Percentiles rank a stretch among this genome's conserved stretches.
phyloP scores from a whole-genome alignment of 2,113 vertebrate species.

The Clarias macrocephalus region DNA sequence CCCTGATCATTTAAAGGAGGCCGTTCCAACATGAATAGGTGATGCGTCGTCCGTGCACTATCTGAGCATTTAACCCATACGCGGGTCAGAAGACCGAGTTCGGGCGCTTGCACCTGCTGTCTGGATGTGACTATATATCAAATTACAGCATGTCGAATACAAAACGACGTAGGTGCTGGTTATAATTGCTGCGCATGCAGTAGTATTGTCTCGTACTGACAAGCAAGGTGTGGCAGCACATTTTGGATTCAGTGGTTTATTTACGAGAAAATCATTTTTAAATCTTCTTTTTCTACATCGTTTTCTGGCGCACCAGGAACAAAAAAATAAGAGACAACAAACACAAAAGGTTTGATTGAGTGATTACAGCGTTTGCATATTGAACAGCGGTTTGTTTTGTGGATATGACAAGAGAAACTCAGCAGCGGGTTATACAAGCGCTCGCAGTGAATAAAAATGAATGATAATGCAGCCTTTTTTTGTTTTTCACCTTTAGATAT shows the following conservation, averaged over 20 bases:
- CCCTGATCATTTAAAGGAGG: background rate
- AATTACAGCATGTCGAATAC: background rate
- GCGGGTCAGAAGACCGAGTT: background rate
- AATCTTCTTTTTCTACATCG: background rate
- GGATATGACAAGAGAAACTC: background rate
- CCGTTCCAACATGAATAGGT: background rate
- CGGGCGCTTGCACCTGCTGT: background rate
- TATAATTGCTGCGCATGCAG: background rate
- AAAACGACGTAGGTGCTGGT: background rate
- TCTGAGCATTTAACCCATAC: background rate
- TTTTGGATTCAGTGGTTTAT: background rate
- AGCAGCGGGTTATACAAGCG: conserved; percentile 1
- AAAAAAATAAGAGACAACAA: background rate
- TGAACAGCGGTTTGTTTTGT: conserved; percentile 7
- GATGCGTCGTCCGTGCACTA: background rate
- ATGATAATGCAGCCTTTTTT: background rate
- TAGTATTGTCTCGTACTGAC: background rate
- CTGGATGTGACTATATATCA: background rate
- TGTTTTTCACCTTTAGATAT: background rate
- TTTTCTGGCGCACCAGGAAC: background rate
- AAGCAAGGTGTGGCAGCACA: background rate
- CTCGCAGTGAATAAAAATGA: background rate
- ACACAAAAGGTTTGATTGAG: conserved; percentile 16
- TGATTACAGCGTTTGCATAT: conserved; percentile 8
- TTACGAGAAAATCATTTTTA: background rate